Percentiles rank a stretch among this genome's conserved stretches.
These are phyloP conservation scores for Corythornis madagascariensis DNA, from an alignment of 2,113 vertebrate species.

Conservation along the genomic window DNA sequence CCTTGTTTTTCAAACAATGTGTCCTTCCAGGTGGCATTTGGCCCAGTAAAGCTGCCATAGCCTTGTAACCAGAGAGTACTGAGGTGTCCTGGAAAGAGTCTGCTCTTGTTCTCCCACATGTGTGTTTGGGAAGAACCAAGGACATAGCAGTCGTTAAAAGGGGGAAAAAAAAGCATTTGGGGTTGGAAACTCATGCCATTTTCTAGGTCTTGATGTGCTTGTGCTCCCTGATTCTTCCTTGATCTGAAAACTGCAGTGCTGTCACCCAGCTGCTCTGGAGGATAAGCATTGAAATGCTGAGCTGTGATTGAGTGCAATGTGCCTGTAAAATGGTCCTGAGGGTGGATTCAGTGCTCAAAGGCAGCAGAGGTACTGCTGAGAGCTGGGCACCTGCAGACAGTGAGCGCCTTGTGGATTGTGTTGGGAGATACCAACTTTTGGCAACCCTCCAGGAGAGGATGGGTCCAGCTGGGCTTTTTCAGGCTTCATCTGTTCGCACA, in stretches of 20 bases:
- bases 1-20: neutral
- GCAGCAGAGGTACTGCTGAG: neutral
- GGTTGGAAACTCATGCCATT: neutral
- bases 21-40: slow-evolving; percentile 59
- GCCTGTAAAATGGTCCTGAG: neutral
- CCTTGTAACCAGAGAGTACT: neutral
- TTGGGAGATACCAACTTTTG: neutral
- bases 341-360: neutral
- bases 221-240: neutral
- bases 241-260: neutral
- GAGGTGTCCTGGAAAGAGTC: slow-evolving; percentile 24
- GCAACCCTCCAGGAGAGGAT: neutral
- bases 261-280: neutral
- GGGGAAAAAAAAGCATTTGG: fast-evolving
- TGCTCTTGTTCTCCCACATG: slow-evolving; percentile 7
- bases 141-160: neutral
- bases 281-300: neutral
- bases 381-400: neutral
- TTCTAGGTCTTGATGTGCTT: neutral
- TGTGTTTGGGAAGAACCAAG: slow-evolving; percentile 10
- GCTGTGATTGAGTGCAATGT: neutral
- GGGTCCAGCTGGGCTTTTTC: neutral
- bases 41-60: slow-evolving; percentile 10
- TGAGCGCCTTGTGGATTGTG: neutral
- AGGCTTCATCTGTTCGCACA: fast-evolving